Percentiles rank a stretch among this genome's conserved stretches.
Evolutionary conservation across 2,888 invertebrate genomes (phyloP).

Genomic region (Cataglyphis albicans): DNA sequence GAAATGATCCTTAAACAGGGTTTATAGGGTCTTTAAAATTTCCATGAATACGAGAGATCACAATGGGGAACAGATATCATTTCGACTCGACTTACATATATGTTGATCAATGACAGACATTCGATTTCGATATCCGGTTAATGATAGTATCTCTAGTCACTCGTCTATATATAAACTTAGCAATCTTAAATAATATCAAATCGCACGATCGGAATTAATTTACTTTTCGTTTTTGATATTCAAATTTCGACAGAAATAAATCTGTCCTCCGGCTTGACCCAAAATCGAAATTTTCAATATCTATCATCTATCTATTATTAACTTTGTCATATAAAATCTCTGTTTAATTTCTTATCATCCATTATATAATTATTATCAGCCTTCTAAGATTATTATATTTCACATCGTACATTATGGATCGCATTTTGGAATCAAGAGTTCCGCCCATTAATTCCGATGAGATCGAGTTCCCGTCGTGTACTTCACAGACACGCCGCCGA

Average conservation of each 20-base stretch:
- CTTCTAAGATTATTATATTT: not conserved
- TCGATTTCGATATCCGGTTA: conserved; percentile 24
- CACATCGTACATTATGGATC: not conserved
- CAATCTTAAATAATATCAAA: conserved; percentile 15
- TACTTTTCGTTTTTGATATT: not conserved
- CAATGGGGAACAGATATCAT: conserved; percentile 29
- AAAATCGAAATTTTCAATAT: conserved; percentile 10
- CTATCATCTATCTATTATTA: not conserved
- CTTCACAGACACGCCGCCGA: not conserved
- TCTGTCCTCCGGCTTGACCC: not conserved
- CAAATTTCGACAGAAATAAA: conserved; percentile 1
- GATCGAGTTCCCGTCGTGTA: not conserved
- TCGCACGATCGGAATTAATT: not conserved
- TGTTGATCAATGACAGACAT: not conserved
- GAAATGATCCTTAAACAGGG: conserved; percentile 71
- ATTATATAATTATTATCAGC: not conserved
- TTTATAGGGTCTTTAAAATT: conserved; percentile 69
- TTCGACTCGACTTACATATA: conserved; percentile 21
- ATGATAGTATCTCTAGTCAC: not conserved
- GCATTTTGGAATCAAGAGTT: not conserved
- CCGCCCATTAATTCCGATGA: not conserved
- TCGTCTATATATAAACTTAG: not conserved
- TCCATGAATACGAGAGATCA: conserved; percentile 62
- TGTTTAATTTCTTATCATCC: not conserved
- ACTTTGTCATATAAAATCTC: not conserved